These are phyloP conservation scores for Macrotrachela quadricornifera DNA, from an alignment of 1,140 invertebrate genomes.

Conservation along the genomic window DNA sequence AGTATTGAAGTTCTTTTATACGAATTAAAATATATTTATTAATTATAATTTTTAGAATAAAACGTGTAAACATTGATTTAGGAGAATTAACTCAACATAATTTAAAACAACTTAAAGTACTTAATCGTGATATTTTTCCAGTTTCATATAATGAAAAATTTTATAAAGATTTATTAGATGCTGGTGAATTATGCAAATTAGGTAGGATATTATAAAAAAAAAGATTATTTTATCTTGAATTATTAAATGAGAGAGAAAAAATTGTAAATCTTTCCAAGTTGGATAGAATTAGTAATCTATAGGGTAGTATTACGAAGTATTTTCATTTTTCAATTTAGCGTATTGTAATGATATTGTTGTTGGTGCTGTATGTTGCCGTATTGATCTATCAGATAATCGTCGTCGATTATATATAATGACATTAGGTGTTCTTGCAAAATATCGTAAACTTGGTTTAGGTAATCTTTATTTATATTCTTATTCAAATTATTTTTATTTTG, in stretches of 20 bases:
- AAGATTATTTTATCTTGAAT: too few relatives aligned
- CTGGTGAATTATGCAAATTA: conserved; percentile 84
- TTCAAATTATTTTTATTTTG: neutral
- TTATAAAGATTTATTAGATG: conserved; percentile 95
- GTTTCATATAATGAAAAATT: conserved; percentile 99
- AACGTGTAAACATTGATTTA: conserved; percentile 49
- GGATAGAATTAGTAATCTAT: too few relatives aligned
- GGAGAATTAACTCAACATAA: conserved; percentile 90
- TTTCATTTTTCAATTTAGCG: conserved; percentile 36
- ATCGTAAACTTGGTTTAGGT: conserved; percentile 79
- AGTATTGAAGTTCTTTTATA: too few relatives aligned
- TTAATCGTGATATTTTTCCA: conserved; percentile 95
- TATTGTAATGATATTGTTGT: conserved; percentile 99
- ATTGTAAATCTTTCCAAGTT: too few relatives aligned
- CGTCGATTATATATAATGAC: conserved; percentile 96
- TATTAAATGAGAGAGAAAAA: too few relatives aligned
- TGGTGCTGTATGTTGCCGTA: conserved; percentile 90
- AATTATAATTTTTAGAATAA: too few relatives aligned
- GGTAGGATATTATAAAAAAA: conserved; percentile 23
- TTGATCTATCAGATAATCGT: conserved; percentile 73
- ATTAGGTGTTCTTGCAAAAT: conserved; percentile 82
- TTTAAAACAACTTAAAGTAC: conserved; percentile 83
- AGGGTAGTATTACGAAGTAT: too few relatives aligned
- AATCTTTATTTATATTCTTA: neutral
- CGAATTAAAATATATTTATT: too few relatives aligned